Base-by-base conservation (phyloP, 2,888 invertebrate genomes). In the Leptinotarsa tumamoca region DNA sequence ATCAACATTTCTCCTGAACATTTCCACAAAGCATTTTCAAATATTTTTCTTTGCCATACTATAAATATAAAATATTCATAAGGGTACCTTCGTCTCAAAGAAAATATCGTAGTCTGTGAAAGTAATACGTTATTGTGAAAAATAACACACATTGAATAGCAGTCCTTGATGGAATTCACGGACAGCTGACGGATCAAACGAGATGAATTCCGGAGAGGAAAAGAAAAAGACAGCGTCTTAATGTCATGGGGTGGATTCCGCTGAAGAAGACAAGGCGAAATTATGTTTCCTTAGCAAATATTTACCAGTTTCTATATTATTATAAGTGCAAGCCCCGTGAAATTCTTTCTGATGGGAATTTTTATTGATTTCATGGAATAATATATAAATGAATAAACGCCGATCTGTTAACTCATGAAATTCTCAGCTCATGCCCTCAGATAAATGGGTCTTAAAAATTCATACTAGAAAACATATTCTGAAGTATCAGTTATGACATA, bases 221-320 rank as follows among this genome's bases (percentile, higher is more conserved):
- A 23, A 58, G 23, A 15, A 21, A 23, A 17, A 51, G 27, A 27
- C n/a, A 21, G 18, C 17, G 10, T 68, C 27, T 7, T 15, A 21
- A 51, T 52, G 18, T 27, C 23, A 14, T 52, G 13, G 17, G 51
- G 33, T 18, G 54, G 51, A 56, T 54, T 56, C 23, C 13, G 52
- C 33, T 33, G 27, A 17, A 33, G 17, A 61, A 63, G 50, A 68
- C 68, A 71, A 61, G 63, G 58, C 56, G 78, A 82, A 83, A 84
- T 84, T 82, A 82, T 84, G 83, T 84, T 84, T 81, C 77, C 82
- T 81, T 80, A 79, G 80, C 82, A 83, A 83, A 83, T 82, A 83
- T 83, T 82, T 82, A 76, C 69, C 77, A 76, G 77, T 80, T 82
- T 80, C 79, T 79, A 83, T 82, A 81, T 81, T 82, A 81, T 82